Percentiles rank a stretch among this genome's conserved stretches.
Evolutionary conservation across 2,797 vertebrate species (phyloP).

Genomic region (Sternarchorhynchus goeldii): DNA sequence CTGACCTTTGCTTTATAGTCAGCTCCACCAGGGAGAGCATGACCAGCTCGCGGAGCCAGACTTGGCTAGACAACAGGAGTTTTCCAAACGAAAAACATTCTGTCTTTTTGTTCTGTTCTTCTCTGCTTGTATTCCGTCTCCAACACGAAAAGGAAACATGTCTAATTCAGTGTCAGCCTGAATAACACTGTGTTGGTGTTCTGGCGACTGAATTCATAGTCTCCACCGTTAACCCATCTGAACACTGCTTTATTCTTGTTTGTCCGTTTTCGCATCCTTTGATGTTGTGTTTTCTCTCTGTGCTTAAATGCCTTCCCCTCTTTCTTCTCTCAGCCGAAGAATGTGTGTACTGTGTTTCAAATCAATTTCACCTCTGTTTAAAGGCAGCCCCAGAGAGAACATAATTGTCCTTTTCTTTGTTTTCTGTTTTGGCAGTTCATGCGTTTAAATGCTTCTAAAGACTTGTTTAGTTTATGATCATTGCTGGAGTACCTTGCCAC

Average conservation of each 20-base stretch:
- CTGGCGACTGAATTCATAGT: slow-evolving; percentile 31
- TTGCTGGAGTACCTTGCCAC: slow-evolving; percentile 26
- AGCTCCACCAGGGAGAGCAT: slow-evolving; percentile 48
- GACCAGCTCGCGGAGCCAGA: slow-evolving; percentile 42
- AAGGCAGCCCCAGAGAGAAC: slow-evolving; percentile 18
- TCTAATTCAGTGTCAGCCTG: slow-evolving; percentile 47
- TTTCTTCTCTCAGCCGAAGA: slow-evolving; percentile 18
- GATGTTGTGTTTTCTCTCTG: slow-evolving; percentile 31
- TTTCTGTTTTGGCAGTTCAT: slow-evolving; percentile 20
- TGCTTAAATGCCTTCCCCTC: slow-evolving; percentile 1
- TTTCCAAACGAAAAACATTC: slow-evolving; percentile 47
- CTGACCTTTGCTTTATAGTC: slow-evolving; percentile 55
- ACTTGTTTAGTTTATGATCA: background rate
- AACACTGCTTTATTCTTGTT: slow-evolving; percentile 41
- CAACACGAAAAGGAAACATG: slow-evolving; percentile 52
- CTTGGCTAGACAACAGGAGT: slow-evolving; percentile 44
- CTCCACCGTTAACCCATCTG: slow-evolving; percentile 21
- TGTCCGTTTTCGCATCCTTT: slow-evolving; percentile 31
- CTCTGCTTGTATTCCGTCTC: slow-evolving; percentile 38
- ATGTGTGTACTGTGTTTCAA: slow-evolving; percentile 10
- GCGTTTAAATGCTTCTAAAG: slow-evolving; percentile 22
- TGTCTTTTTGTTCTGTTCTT: slow-evolving; percentile 40
- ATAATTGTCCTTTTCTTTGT: slow-evolving; percentile 9
- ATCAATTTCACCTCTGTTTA: background rate
- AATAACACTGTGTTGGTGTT: slow-evolving; percentile 38